Percentiles rank a stretch among this genome's conserved stretches.
phyloP scores from a whole-genome alignment of 2,888 invertebrate genomes.

The Hirtodrosophila duncani region DNA sequence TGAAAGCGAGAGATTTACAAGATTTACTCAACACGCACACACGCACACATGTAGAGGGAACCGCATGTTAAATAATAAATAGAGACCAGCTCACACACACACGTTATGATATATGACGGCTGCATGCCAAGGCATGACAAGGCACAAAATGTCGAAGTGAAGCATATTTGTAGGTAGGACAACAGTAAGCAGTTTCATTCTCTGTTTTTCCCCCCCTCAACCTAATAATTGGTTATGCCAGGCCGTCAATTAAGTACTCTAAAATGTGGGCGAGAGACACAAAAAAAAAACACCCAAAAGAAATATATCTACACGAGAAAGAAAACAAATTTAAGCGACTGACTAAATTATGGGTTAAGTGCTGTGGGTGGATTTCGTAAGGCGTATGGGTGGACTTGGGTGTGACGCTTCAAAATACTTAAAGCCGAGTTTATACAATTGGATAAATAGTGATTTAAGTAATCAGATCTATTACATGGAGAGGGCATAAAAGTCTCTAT shows the following conservation, averaged over 20 bases:
- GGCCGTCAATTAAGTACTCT: conserved; percentile 58
- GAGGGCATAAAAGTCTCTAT: too few species aligned
- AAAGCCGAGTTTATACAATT: too few species aligned
- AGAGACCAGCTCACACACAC: conserved; percentile 28
- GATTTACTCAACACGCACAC: conserved; percentile 57
- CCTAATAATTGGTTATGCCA: conserved; percentile 61
- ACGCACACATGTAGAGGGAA: conserved; percentile 1
- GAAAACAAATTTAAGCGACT: conserved; percentile 3
- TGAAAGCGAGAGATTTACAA: conserved; percentile 68
- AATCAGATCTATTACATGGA: too few species aligned
- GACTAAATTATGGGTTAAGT: conserved; percentile 16
- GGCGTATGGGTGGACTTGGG: neutral
- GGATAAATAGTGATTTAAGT: too few species aligned
- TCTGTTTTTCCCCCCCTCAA: conserved; percentile 8
- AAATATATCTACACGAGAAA: neutral
- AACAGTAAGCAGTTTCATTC: conserved; percentile 13
- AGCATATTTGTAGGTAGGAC: conserved; percentile 4
- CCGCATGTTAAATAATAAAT: conserved; percentile 60
- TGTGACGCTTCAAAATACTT: too few species aligned
- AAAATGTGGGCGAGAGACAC: conserved; percentile 37
- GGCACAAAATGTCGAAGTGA: conserved; percentile 37
- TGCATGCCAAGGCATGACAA: conserved; percentile 55
- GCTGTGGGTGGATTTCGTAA: conserved; percentile 3
- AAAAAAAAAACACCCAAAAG: conserved; percentile 4
- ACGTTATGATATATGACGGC: conserved; percentile 45